Evolutionary conservation across 1,140 invertebrate genomes (phyloP), one percentile per base, ranked within the genome.

Genomic region (Anoplolepis gracilipes): DNA sequence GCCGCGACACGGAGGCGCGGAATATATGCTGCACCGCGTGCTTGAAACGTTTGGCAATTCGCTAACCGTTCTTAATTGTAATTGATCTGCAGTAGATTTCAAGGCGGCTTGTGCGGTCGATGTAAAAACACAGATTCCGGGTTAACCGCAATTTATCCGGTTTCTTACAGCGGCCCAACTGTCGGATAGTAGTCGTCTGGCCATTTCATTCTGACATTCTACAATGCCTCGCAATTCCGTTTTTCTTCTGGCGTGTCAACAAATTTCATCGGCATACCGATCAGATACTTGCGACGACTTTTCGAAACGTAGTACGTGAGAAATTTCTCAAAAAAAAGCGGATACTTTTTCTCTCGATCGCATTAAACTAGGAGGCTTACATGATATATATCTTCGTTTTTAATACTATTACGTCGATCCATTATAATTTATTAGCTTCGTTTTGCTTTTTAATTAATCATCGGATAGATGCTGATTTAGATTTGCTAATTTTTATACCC

Each of bases 11-110:
- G 79, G 79, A 91, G 92, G 92, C 91, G 91, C 85, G 91, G 92
- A 93, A 93, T 92, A 87, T 91, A 87, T 91, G 69, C 46, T 67
- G 89, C 78, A 55, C 65, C 81, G 93, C 92, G 92, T 92, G 92
- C 91, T 91, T 85, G 89, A 90, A 90, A 91, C 92, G 92, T 94
- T 93, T 92, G 92, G 91, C 93, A 94, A 94, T 94, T 94, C 92
- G 93, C 94, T 94, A 94, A 95, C 93, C 92, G 92, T 93, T 93
- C 93, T 94, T 95, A 95, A 95, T 94, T 95, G 94, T 94, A 95
- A 95, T 95, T 94, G 94, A 94, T 92, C 92, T 86, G 91, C 91
- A 90, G 92, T 91, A 92, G 91, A 94, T 95, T 94, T 93, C 94
- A 88, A 86, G 91, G 90, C 91, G 93, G 89, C 90, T 89, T 90